A percentile compares a stretch with the other conserved stretches of the same genome.
phyloP scores from a whole-genome alignment of 1,140 invertebrate genomes.

The Drosophila athabasca region DNA sequence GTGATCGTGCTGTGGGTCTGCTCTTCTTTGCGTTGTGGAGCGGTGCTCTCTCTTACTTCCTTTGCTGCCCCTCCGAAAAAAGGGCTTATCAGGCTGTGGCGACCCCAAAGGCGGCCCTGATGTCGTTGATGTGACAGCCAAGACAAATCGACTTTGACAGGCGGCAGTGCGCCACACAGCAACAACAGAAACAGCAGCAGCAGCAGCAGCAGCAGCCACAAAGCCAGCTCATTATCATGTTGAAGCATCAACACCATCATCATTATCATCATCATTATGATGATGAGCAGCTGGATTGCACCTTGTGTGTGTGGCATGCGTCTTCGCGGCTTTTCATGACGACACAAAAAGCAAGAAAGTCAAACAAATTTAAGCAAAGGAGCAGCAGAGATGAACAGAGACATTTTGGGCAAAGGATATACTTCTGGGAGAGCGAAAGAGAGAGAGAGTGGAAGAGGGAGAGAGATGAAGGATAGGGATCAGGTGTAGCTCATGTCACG shows the following conservation, averaged over 20 bases:
- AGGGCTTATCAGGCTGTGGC: constrained; percentile 44
- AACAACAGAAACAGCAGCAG: constrained; percentile 19
- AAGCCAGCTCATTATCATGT: constrained; percentile 21
- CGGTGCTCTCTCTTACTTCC: neutral
- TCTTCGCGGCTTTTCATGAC: constrained; percentile 16
- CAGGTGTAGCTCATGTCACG: too few species aligned
- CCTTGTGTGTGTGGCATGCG: constrained; percentile 35
- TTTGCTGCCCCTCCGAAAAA: constrained; percentile 30
- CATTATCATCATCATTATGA: constrained; percentile 14
- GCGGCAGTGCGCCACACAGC: constrained; percentile 42
- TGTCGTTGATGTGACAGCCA: constrained; percentile 48
- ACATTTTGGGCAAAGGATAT: too few species aligned
- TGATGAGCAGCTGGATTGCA: constrained; percentile 45
- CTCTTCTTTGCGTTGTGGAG: too few species aligned
- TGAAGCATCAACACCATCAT: constrained; percentile 20
- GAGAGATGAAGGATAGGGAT: too few species aligned
- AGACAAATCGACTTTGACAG: constrained; percentile 71
- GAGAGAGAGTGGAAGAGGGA: too few species aligned
- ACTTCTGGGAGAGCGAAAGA: too few species aligned
- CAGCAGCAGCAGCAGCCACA: constrained; percentile 1
- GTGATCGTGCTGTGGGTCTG: too few species aligned
- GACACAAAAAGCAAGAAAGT: constrained; percentile 20
- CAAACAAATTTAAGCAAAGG: constrained; percentile 17
- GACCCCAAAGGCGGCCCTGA: constrained; percentile 15
- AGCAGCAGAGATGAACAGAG: neutral